These are phyloP conservation scores for Tortricodes alternella DNA, from an alignment of 2,888 invertebrate genomes.

Conservation along the genomic window DNA sequence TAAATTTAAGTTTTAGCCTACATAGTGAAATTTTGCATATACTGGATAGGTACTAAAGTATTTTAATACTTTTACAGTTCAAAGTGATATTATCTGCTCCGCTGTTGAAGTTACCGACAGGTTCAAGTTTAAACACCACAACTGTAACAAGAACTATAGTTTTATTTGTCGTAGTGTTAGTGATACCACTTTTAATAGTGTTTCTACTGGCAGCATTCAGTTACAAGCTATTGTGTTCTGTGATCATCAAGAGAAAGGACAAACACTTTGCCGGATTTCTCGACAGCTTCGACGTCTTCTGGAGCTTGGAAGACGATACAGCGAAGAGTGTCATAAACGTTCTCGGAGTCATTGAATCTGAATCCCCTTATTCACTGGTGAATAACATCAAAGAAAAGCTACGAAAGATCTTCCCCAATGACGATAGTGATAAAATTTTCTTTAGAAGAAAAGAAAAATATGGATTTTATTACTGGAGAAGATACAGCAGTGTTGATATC, in stretches of 20 bases:
- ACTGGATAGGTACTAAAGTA: background rate
- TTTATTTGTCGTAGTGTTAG: slow-evolving; percentile 40
- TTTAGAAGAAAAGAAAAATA: slow-evolving; percentile 64
- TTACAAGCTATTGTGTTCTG: slow-evolving; percentile 52
- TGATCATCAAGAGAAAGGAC: slow-evolving; percentile 51
- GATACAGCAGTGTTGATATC: slow-evolving; percentile 55
- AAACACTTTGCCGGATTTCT: slow-evolving; percentile 69
- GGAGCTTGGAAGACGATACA: slow-evolving; percentile 75
- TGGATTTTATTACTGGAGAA: slow-evolving; percentile 80
- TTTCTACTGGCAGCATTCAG: slow-evolving; percentile 43
- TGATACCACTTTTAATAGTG: slow-evolving; percentile 43
- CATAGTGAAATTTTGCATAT: background rate
- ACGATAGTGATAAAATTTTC: slow-evolving; percentile 61
- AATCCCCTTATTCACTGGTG: slow-evolving; percentile 45
- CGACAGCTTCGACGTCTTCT: slow-evolving; percentile 78
- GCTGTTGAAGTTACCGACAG: slow-evolving; percentile 31
- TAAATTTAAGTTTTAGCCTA: background rate
- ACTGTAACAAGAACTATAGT: slow-evolving; percentile 35
- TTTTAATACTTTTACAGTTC: slow-evolving; percentile 32
- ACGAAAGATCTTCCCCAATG: slow-evolving; percentile 39
- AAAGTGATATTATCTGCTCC: slow-evolving; percentile 34
- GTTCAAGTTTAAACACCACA: slow-evolving; percentile 29
- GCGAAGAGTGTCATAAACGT: slow-evolving; percentile 75
- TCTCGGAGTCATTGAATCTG: slow-evolving; percentile 67
- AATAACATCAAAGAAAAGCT: slow-evolving; percentile 51